These are phyloP conservation scores for Telmatochromis sp. DNA, from an alignment of 2,113 vertebrate species.

Conservation along the genomic window DNA sequence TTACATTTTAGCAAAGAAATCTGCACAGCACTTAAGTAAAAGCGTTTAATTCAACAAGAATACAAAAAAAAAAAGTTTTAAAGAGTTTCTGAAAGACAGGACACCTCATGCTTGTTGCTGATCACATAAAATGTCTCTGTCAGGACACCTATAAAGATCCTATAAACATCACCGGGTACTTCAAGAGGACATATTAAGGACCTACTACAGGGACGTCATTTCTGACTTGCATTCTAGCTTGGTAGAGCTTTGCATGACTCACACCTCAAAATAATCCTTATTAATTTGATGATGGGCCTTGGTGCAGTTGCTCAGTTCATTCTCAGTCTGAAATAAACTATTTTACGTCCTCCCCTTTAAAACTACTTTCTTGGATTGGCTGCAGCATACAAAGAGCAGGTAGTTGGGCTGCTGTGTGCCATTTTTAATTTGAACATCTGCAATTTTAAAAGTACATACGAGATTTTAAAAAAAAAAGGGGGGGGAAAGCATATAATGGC, in stretches of 20 bases:
- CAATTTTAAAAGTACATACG: neutral
- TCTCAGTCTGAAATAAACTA: neutral
- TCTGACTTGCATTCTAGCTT: neutral
- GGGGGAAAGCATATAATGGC: accelerated
- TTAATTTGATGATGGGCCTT: neutral
- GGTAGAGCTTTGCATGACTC: neutral
- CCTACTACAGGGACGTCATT: neutral
- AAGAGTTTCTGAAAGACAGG: neutral
- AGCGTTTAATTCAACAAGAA: neutral
- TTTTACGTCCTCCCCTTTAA: neutral
- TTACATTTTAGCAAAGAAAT: neutral
- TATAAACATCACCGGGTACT: neutral
- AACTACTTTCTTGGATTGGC: neutral
- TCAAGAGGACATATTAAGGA: neutral
- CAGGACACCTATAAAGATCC: neutral
- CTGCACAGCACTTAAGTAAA: neutral
- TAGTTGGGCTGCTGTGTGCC: neutral
- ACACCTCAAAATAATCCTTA: neutral
- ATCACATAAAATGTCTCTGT: neutral
- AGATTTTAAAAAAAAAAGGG: accelerated
- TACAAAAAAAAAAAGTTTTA: neutral
- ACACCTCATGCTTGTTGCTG: neutral
- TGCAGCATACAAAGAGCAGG: neutral
- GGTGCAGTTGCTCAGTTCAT: neutral
- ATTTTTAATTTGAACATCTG: neutral